Percentiles rank a stretch among this genome's conserved stretches.
Conservation (phyloP, 2,888 invertebrate genomes). For the Pilophorus perplexus region DNA sequence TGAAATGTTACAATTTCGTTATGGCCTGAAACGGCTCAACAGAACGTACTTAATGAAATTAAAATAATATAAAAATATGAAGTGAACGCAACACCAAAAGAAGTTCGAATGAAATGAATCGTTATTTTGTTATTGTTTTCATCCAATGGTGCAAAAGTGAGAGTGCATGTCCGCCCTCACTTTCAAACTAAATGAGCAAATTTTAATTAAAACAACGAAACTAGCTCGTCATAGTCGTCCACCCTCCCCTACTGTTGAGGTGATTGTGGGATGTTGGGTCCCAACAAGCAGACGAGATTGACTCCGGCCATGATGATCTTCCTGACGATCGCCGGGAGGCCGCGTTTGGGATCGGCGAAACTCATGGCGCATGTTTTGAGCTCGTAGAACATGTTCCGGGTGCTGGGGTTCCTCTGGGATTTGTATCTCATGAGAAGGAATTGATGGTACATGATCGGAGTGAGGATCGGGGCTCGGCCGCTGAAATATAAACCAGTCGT, state of each 20-base stretch:
- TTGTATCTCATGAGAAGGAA: slow-evolving; percentile 89
- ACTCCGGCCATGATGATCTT: slow-evolving; percentile 27
- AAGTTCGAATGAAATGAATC: no score
- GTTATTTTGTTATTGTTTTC: no score
- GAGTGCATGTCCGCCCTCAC: not conserved
- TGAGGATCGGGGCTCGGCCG: slow-evolving; percentile 83
- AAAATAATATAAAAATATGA: no score
- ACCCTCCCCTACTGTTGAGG: slow-evolving; percentile 34
- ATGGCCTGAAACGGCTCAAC: no score
- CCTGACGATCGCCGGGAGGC: slow-evolving; percentile 32
- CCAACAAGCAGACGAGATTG: slow-evolving; percentile 36
- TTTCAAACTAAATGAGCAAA: slow-evolving; percentile 18
- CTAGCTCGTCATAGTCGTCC: no score
- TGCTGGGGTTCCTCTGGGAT: slow-evolving; percentile 94
- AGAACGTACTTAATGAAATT: no score
- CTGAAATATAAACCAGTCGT: slow-evolving; percentile 64
- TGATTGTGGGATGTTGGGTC: slow-evolving; percentile 11
- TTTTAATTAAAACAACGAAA: not conserved
- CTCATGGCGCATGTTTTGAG: slow-evolving; percentile 53
- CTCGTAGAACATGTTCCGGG: slow-evolving; percentile 88
- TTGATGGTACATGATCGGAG: slow-evolving; percentile 95
- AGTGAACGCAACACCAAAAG: no score
- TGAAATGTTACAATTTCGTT: no score
- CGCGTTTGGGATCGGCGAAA: slow-evolving; percentile 13
- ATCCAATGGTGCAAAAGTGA: no score